Conservation (phyloP, 2,888 invertebrate species). For the Melanostoma mellinum region DNA sequence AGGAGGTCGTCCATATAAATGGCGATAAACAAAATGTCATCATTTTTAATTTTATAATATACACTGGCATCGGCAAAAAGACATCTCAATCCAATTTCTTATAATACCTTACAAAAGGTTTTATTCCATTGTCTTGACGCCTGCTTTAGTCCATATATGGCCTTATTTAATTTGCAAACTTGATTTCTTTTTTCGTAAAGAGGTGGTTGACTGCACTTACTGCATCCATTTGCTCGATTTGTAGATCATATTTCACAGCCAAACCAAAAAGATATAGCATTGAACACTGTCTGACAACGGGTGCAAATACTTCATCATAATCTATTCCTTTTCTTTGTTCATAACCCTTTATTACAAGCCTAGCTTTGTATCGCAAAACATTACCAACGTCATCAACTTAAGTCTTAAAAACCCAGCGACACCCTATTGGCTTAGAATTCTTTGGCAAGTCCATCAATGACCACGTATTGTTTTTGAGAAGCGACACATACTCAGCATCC, state of each 20-base stretch:
- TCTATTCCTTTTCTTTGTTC: constrained; percentile 23
- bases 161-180: constrained; percentile 26
- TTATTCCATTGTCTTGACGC: constrained; percentile 7
- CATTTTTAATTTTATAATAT: not conserved
- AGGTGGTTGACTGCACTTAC: constrained; percentile 4
- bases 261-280: constrained; percentile 6
- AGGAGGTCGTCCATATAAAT: constrained; percentile 21
- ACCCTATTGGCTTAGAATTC: constrained; percentile 6
- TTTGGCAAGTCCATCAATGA: constrained; percentile 7
- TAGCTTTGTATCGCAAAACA: not conserved
- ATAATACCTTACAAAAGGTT: constrained; percentile 13
- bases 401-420: constrained; percentile 18
- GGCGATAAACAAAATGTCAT: constrained; percentile 8
- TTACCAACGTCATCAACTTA: constrained; percentile 6
- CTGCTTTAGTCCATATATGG: constrained; percentile 24
- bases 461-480: constrained; percentile 18
- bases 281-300: constrained; percentile 12
- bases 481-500: constrained; percentile 14
- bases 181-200: constrained; percentile 18
- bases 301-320: constrained; percentile 26
- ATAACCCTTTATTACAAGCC: constrained; percentile 18
- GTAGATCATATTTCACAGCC: constrained; percentile 8
- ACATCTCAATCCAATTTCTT: constrained; percentile 11
- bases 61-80: not conserved
- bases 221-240: constrained; percentile 27